Conservation (phyloP, 2,113 vertebrate species). For the Bufo gargarizans region DNA sequence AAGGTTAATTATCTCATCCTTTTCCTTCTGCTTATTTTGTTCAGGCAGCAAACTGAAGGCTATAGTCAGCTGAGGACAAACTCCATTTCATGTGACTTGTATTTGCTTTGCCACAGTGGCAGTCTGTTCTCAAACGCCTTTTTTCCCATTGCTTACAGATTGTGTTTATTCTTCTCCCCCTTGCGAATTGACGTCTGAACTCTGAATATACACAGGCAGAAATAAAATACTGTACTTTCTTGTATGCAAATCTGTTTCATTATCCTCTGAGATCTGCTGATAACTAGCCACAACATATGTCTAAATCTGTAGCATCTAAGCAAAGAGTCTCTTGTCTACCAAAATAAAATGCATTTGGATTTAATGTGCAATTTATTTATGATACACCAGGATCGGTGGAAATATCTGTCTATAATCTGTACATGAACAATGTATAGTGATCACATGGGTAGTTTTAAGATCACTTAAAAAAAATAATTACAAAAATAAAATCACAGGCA, state of each 20-base stretch:
- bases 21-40: slow-evolving; percentile 41
- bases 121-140: not conserved
- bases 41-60: slow-evolving; percentile 19
- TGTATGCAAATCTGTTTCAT: slow-evolving; percentile 36
- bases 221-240: slow-evolving; percentile 47
- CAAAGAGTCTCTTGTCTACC: slow-evolving; percentile 36
- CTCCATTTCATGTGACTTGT: slow-evolving; percentile 3
- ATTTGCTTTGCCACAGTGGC: slow-evolving; percentile 19
- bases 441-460: not conserved
- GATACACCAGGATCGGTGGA: not conserved
- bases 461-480: not conserved
- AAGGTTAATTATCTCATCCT: slow-evolving; percentile 37
- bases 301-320: slow-evolving; percentile 44
- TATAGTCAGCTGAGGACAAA: not conserved
- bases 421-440: not conserved
- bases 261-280: not conserved
- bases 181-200: slow-evolving; percentile 25
- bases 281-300: slow-evolving; percentile 11
- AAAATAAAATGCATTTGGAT: slow-evolving; percentile 50
- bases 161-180: not conserved
- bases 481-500: no score
- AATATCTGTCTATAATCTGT: not conserved
- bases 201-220: slow-evolving; percentile 50
- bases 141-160: slow-evolving; percentile 16
- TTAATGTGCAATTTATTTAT: slow-evolving; percentile 30